Conservation (phyloP, 2,888 invertebrate genomes). For the Cancer borealis region DNA sequence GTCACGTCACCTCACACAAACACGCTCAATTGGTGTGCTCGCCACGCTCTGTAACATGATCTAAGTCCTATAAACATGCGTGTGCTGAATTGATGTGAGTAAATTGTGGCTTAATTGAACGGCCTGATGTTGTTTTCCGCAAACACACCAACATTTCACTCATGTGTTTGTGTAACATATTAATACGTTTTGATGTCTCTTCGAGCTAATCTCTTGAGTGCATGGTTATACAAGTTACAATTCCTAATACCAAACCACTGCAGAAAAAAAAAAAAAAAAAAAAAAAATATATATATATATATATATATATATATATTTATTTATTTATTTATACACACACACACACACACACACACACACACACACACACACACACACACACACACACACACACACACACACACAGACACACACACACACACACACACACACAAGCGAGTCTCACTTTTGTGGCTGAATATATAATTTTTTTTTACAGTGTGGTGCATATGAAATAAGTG, state of each 20-base stretch:
- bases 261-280: neutral
- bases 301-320: too few species aligned
- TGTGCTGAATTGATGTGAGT: slow-evolving; percentile 29
- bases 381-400: too few species aligned
- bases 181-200: neutral
- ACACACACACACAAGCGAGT: neutral
- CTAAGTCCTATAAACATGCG: neutral
- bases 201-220: neutral
- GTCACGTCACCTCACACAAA: slow-evolving; percentile 3
- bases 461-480: neutral
- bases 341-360: neutral
- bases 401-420: too few species aligned
- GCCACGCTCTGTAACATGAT: neutral
- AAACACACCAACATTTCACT: neutral
- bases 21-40: neutral
- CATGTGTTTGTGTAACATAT: neutral
- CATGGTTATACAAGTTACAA: neutral
- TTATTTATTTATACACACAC: neutral
- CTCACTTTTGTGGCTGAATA: neutral
- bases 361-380: too few species aligned
- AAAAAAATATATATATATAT: neutral
- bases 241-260: neutral
- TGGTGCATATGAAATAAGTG: neutral
- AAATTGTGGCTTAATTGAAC: slow-evolving; percentile 23
- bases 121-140: neutral